phyloP scores from a whole-genome alignment of 1,140 invertebrate species.

The Lucilia sericata region DNA sequence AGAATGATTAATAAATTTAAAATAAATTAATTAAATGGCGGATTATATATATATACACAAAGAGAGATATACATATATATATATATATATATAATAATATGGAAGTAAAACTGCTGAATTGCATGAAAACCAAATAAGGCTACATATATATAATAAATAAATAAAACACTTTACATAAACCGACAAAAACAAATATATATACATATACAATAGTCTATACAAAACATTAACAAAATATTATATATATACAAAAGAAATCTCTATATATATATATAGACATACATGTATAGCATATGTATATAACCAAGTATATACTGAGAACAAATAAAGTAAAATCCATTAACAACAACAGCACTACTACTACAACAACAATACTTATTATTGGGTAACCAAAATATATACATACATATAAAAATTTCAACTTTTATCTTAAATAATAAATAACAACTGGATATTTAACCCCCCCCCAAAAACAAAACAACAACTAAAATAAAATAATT shows the following conservation, averaged over 20 bases:
- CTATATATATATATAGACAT: constrained; percentile 36
- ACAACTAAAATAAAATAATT: not conserved
- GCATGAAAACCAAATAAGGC: constrained; percentile 40
- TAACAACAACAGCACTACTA: constrained; percentile 32
- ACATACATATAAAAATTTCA: constrained; percentile 30
- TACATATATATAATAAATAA: constrained; percentile 32
- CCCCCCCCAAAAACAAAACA: not conserved
- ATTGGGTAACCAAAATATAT: not conserved
- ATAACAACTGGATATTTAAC: constrained; percentile 22
- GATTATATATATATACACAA: constrained; percentile 40
- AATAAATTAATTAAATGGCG: constrained; percentile 32
- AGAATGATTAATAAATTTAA: constrained; percentile 41
- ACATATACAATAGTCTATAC: constrained; percentile 46
- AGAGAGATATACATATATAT: constrained; percentile 24
- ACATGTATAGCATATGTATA: constrained; percentile 37
- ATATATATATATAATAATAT: constrained; percentile 15
- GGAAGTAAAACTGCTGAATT: constrained; percentile 42
- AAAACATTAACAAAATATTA: constrained; percentile 23
- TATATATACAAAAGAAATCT: constrained; percentile 39
- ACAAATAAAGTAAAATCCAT: constrained; percentile 22
- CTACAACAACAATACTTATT: not conserved
- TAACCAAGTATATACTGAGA: constrained; percentile 33
- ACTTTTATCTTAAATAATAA: constrained; percentile 24
- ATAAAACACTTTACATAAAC: constrained; percentile 39
- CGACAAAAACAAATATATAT: constrained; percentile 47